A percentile compares a stretch with the other conserved stretches of the same genome.
Conservation (phyloP, 1,140 invertebrate genomes). For the Scylla paramamosain region DNA sequence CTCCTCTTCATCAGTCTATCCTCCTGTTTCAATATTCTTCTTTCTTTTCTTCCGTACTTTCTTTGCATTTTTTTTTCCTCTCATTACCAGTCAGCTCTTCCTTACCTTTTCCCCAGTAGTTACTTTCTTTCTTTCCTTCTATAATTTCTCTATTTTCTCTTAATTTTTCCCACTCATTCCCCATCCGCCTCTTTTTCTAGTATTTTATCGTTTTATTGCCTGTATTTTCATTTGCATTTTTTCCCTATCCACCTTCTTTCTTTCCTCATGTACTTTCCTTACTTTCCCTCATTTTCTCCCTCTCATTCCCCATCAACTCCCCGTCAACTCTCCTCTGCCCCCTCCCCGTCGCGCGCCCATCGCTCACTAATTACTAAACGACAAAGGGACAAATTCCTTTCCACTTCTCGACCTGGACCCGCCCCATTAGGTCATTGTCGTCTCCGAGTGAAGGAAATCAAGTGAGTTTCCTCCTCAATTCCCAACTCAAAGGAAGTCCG, state of each 20-base stretch:
- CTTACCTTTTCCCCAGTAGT: not conserved
- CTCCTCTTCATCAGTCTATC: too few relatives aligned
- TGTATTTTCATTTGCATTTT: not conserved
- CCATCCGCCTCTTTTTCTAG: not conserved
- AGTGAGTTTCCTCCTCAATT: constrained; percentile 34
- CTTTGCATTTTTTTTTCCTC: not conserved
- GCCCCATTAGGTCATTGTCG: constrained; percentile 34
- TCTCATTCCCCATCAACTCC: not conserved
- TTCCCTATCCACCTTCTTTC: not conserved
- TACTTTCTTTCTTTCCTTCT: not conserved
- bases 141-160: not conserved
- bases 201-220: not conserved
- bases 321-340: not conserved
- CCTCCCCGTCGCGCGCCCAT: not conserved
- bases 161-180: not conserved
- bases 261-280: not conserved
- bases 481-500: not conserved
- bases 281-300: not conserved
- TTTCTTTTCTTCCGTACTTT: not conserved
- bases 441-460: not conserved
- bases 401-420: constrained; percentile 4
- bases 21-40: too few relatives aligned
- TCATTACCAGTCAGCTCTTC: not conserved
- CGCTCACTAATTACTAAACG: constrained; percentile 1
- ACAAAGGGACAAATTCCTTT: constrained; percentile 46